phyloP scores from a whole-genome alignment of 2,888 invertebrate genomes.

The Epinotia demarniana region DNA sequence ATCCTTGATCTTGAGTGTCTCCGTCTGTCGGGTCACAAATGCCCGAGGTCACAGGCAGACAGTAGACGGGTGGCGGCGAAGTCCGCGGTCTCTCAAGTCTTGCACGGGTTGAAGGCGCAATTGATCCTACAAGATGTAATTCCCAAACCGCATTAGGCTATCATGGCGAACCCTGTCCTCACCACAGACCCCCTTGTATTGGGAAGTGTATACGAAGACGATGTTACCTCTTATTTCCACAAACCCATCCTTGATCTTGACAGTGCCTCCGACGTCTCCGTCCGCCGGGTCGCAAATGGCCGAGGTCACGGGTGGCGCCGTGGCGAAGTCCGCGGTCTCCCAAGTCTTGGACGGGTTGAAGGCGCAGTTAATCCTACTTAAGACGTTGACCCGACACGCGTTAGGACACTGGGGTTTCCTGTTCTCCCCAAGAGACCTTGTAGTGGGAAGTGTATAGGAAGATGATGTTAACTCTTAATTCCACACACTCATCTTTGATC shows the following conservation, averaged over 20 bases:
- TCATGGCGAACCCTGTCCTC: no score
- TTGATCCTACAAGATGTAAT: constrained; percentile 62
- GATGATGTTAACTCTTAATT: constrained; percentile 83
- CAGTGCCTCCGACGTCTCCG: constrained; percentile 86
- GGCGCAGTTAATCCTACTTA: constrained; percentile 85
- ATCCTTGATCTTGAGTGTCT: constrained; percentile 73
- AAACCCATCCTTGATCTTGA: constrained; percentile 80
- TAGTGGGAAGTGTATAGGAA: background rate
- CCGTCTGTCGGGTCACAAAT: constrained; percentile 92
- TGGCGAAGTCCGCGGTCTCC: constrained; percentile 94
- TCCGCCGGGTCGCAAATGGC: constrained; percentile 93
- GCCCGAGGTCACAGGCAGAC: constrained; percentile 97
- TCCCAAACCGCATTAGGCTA: no score
- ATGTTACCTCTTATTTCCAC: constrained; percentile 85
- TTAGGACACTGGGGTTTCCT: no score
- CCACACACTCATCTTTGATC: constrained; percentile 80
- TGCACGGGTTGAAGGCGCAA: constrained; percentile 93
- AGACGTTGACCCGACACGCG: no score
- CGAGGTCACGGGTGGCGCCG: constrained; percentile 96
- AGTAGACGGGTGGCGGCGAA: constrained; percentile 96
- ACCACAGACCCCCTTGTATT: no score
- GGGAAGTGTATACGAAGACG: background rate
- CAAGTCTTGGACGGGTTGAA: constrained; percentile 94
- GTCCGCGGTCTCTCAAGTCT: constrained; percentile 95
- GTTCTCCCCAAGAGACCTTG: no score